Percentiles rank a stretch among this genome's conserved stretches.
These are phyloP conservation scores for Drosophila tristis DNA, from an alignment of 1,140 invertebrate genomes.

Conservation along the genomic window DNA sequence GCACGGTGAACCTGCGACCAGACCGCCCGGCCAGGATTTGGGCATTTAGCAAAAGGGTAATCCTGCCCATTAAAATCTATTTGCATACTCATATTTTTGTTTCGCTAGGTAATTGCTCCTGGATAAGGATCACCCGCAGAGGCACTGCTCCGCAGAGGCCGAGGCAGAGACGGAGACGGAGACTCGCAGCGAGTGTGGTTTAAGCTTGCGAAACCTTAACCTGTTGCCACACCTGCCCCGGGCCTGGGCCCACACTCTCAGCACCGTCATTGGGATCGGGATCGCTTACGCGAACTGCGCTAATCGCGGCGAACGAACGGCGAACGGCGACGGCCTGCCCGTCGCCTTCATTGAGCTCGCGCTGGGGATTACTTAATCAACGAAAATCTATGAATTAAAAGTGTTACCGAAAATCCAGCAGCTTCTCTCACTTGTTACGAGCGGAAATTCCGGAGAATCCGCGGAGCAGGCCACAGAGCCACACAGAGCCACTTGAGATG, in stretches of 20 bases:
- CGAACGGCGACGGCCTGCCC: background rate
- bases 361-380: slow-evolving; percentile 74
- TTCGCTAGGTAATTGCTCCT: slow-evolving; percentile 78
- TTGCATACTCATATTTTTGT: slow-evolving; percentile 82
- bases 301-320: slow-evolving; percentile 50
- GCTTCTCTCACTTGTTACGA: slow-evolving; percentile 47
- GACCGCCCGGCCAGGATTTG: slow-evolving; percentile 67
- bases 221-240: slow-evolving; percentile 63
- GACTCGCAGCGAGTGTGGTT: slow-evolving; percentile 22
- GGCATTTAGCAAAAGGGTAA: slow-evolving; percentile 81
- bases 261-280: background rate
- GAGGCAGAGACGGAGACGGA: background rate
- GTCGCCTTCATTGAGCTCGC: slow-evolving; percentile 64
- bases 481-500: slow-evolving; percentile 56
- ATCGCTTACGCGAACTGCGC: slow-evolving; percentile 71
- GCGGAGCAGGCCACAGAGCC: too few species aligned
- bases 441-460: slow-evolving; percentile 41
- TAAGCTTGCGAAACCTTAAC: slow-evolving; percentile 54
- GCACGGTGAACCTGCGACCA: background rate
- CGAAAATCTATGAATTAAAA: slow-evolving; percentile 79
- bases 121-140: slow-evolving; percentile 69
- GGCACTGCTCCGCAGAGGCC: background rate
- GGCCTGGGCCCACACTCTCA: background rate
- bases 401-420: slow-evolving; percentile 63
- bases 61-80: slow-evolving; percentile 82